Evolutionary conservation across 2,113 vertebrate genomes (phyloP).

Genomic region (Myanophis thanlyinensis): DNA sequence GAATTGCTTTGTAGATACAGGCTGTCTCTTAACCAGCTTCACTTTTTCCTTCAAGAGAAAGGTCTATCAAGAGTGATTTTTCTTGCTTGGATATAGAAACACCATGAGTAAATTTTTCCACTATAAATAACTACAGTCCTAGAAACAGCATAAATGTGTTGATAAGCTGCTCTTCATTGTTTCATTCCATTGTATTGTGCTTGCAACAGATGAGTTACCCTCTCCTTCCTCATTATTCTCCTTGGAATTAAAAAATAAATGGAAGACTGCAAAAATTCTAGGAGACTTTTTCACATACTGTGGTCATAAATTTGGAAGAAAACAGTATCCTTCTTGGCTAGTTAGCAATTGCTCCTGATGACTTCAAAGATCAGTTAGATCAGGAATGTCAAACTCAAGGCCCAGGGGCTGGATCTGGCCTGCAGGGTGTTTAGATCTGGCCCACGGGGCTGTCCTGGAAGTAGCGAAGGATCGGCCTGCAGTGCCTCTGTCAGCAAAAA

Average conservation of each 20-base stretch:
- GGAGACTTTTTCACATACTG: neutral
- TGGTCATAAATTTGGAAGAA: neutral
- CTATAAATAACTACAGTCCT: neutral
- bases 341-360: neutral
- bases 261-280: neutral
- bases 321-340: neutral
- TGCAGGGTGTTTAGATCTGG: too few species aligned
- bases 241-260: neutral
- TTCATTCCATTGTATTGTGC: neutral
- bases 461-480: too few species aligned
- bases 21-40: neutral
- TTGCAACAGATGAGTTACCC: neutral
- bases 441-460: too few species aligned
- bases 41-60: neutral
- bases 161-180: neutral
- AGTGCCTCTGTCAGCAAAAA: too few species aligned
- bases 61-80: neutral
- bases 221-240: neutral
- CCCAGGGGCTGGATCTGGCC: too few species aligned
- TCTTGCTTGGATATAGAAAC: neutral
- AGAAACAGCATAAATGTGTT: neutral
- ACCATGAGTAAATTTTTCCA: neutral
- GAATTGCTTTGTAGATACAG: fast-evolving
- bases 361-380: neutral
- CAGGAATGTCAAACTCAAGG: too few species aligned